Conservation (phyloP, 64 coral and sea anemone genomes). For the Pachyseris speciosa region DNA sequence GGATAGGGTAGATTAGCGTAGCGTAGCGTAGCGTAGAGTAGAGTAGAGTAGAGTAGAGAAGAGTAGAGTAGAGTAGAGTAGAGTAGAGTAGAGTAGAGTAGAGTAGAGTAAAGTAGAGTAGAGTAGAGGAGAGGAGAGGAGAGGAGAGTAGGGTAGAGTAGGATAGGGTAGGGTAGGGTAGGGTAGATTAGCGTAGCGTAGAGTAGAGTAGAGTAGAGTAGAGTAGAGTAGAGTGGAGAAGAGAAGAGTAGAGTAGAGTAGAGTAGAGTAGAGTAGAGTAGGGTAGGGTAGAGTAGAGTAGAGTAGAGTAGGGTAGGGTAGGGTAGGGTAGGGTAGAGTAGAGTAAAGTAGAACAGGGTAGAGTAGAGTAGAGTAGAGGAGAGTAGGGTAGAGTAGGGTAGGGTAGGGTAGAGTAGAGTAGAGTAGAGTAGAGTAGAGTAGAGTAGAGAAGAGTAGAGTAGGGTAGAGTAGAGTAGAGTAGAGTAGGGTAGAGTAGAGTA, state of each 20-base stretch:
- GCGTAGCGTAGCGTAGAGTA: background rate
- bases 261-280: no score
- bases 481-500: background rate
- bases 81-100: background rate
- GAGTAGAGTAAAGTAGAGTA: background rate
- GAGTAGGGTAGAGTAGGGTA: background rate
- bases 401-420: background rate
- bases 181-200: no score
- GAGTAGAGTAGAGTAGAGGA: background rate
- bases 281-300: background rate
- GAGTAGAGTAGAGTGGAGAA: no score
- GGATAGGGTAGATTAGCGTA: background rate
- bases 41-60: conserved; percentile 3
- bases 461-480: conserved; percentile 20
- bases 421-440: background rate
- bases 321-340: conserved; percentile 9
- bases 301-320: conserved; percentile 12
- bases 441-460: background rate
- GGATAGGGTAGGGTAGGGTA: no score
- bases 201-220: no score
- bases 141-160: background rate
- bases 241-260: no score
- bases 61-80: conserved; percentile 17
- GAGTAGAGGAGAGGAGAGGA: background rate
- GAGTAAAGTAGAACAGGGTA: background rate